A percentile compares a stretch with the other conserved stretches of the same genome.
Evolutionary conservation across 2,888 invertebrate species (phyloP).

Genomic region (Fissipunctia ypsillon): DNA sequence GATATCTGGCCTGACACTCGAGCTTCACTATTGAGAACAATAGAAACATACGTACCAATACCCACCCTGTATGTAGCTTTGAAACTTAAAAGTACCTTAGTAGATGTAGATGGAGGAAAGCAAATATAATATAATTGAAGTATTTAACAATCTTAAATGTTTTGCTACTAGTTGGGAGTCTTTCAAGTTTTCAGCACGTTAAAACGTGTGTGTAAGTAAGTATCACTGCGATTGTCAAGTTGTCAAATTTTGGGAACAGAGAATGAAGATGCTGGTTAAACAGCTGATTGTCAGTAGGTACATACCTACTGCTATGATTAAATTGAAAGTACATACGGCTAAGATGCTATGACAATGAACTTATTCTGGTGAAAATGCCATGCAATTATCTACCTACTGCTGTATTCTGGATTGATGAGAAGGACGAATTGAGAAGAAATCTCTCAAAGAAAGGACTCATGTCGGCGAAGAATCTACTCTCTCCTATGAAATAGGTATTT

Average conservation of each 20-base stretch:
- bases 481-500: too few species aligned
- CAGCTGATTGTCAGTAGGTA: too few species aligned
- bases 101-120: background rate
- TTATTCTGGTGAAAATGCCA: background rate
- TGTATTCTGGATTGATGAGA: background rate
- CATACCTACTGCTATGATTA: background rate
- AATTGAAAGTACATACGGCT: background rate
- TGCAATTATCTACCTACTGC: background rate
- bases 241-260: constrained; percentile 1
- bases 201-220: background rate
- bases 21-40: constrained; percentile 46
- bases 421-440: background rate
- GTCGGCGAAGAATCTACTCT: background rate
- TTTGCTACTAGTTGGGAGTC: background rate
- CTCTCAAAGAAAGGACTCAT: background rate
- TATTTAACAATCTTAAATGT: background rate
- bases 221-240: background rate
- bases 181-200: background rate
- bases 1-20: constrained; percentile 57
- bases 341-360: too few species aligned
- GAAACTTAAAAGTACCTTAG: background rate
- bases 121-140: background rate
- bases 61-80: background rate
- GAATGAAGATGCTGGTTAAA: background rate
- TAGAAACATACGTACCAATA: constrained; percentile 21